Evolutionary conservation across 2,797 vertebrate genomes (phyloP), one percentile per base, ranked within the genome.

Genomic region (Pitangus sulphuratus): DNA sequence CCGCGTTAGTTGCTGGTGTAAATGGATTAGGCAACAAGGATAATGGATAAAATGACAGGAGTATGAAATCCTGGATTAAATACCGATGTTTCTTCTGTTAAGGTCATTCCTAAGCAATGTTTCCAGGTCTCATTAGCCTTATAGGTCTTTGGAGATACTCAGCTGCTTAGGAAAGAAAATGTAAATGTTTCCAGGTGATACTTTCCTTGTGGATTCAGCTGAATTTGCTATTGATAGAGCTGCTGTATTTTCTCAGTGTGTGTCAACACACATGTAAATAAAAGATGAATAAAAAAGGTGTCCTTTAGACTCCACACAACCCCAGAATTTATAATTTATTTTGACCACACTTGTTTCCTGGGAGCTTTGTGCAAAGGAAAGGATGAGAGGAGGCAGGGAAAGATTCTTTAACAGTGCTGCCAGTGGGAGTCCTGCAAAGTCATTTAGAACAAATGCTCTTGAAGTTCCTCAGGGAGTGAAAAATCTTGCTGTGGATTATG

Each of bases 251-350:
- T 89, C 79, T 84, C 60, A 84, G 69, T 24, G 25, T 71, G 82
- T 93, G 87, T 96, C 92, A 95, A 89, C 68, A 93, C 16, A 71
- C 1, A 7, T 81, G 85, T 91, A 95, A 96, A 96, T 92, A 89
- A 89, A 94, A 65, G 50, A 77, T 45, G 89, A 89, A 86, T n/a
- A 45, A 53, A 89, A 79, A 57, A 58, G 47, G 37, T 96, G 92
- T 93, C 84, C 89, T 95, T 93, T 90, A 89, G 70, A 75, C 30
- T 94, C 60, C 25, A 3, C 17, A 20, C n/a, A 77, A 17, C 37
- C 51, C 45, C 50, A 65, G 50, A 87, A 92, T 70, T 93, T 60
- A 25, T 84, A 75, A 87, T 81, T 88, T 87, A 87, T 85, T 92
- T 82, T 91, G 83, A 72, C 84, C 79, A 45, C 50, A 40, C 44